Conservation (phyloP, 2,797 vertebrate genomes). For the Microctenopoma lineatum region DNA sequence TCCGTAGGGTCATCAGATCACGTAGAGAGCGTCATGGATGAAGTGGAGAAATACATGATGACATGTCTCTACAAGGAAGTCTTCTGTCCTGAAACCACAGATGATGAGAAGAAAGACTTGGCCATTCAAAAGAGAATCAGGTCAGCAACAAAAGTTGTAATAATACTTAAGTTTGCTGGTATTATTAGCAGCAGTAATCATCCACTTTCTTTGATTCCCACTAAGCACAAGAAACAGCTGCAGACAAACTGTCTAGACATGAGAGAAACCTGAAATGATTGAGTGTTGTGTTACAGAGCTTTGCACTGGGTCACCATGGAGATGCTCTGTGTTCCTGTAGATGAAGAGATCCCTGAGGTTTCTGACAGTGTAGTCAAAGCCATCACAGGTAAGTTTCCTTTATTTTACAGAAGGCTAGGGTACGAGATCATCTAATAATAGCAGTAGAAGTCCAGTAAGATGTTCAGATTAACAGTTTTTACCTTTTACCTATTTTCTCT, state of each 20-base stretch:
- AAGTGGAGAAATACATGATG: slow-evolving; percentile 98
- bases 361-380: slow-evolving; percentile 98
- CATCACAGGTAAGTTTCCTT: slow-evolving; percentile 89
- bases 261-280: neutral
- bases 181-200: neutral
- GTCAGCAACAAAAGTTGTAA: slow-evolving; percentile 66
- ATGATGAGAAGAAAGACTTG: slow-evolving; percentile 98
- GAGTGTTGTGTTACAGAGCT: slow-evolving; percentile 80
- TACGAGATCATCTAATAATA: neutral
- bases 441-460: neutral
- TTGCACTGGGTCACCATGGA: slow-evolving; percentile 98
- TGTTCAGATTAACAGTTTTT: neutral
- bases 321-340: slow-evolving; percentile 97
- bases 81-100: slow-evolving; percentile 97
- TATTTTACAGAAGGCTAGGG: neutral
- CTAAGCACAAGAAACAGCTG: neutral
- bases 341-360: slow-evolving; percentile 94
- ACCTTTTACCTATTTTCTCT: neutral
- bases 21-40: slow-evolving; percentile 94
- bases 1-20: slow-evolving; percentile 89
- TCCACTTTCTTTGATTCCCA: neutral
- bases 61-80: slow-evolving; percentile 96
- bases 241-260: neutral
- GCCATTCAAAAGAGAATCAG: slow-evolving; percentile 95
- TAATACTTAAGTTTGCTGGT: neutral